phyloP scores from a whole-genome alignment of 1,140 invertebrate species.

The Euwallacea similis region DNA sequence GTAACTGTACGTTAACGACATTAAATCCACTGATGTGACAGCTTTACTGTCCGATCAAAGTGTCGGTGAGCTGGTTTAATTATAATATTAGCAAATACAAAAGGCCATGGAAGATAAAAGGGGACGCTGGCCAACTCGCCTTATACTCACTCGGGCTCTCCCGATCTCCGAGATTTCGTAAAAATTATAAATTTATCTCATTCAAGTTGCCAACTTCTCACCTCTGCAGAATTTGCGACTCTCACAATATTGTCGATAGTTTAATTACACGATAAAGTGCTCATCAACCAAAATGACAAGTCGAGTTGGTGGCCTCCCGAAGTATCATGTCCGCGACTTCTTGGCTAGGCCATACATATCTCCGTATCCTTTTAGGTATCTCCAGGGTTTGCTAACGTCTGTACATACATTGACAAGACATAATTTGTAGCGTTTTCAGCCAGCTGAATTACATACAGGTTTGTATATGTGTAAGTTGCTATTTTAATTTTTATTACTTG shows the following conservation, averaged over 20 bases:
- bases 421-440: conserved; percentile 45
- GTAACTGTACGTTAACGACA: conserved; percentile 14
- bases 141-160: too few relatives aligned
- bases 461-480: conserved; percentile 41
- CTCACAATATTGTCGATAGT: too few relatives aligned
- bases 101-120: conserved; percentile 39
- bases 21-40: conserved; percentile 41
- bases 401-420: conserved; percentile 45
- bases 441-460: conserved; percentile 45
- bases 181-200: too few relatives aligned
- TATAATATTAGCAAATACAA: conserved; percentile 49
- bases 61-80: conserved; percentile 46
- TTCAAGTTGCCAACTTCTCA: too few relatives aligned
- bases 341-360: conserved; percentile 36
- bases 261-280: too few relatives aligned
- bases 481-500: conserved; percentile 42
- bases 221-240: too few relatives aligned
- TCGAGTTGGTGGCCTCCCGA: conserved; percentile 4
- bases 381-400: conserved; percentile 36
- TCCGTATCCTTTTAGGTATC: conserved; percentile 47
- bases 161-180: too few relatives aligned
- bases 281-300: background rate
- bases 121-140: conserved; percentile 19
- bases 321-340: conserved; percentile 32
- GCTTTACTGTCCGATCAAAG: conserved; percentile 47